Conservation (phyloP, 2,113 vertebrate genomes). For the Galemys pyrenaicus region DNA sequence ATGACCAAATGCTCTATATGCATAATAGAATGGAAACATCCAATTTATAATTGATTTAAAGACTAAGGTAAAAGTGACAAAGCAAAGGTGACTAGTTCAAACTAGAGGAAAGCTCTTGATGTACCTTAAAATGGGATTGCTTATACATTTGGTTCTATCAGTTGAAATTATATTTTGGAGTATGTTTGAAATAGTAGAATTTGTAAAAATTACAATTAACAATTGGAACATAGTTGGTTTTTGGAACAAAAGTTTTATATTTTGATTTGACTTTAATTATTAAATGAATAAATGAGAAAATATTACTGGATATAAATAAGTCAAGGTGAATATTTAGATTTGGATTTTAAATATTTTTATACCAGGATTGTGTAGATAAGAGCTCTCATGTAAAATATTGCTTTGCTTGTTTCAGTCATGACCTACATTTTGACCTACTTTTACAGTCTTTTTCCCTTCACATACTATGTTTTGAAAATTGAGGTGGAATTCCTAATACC, state of each 20-base stretch:
- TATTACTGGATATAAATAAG: not conserved
- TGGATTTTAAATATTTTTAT: conserved; percentile 12
- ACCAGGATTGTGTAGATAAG: not conserved
- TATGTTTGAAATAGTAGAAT: not conserved
- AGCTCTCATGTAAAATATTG: not conserved
- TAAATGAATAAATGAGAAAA: not conserved
- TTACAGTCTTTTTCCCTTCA: not conserved
- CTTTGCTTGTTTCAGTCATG: not conserved
- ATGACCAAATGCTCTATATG: not conserved
- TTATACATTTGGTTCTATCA: not conserved
- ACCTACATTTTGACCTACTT: not conserved
- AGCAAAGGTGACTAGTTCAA: not conserved
- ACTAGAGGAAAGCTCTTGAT: not conserved
- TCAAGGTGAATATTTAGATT: not conserved
- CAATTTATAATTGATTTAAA: not conserved
- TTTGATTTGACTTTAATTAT: not conserved
- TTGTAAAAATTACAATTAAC: conserved; percentile 1
- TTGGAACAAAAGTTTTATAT: not conserved
- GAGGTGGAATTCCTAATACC: not conserved
- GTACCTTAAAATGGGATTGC: not conserved
- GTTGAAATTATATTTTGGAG: not conserved
- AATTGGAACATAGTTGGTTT: not conserved
- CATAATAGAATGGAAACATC: not conserved
- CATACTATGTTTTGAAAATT: not conserved
- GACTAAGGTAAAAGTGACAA: not conserved